Evolutionary conservation across 30 jellyfish, hydroid and myxozoan species (phyloP), one percentile per base, ranked within the genome.

Genomic region (Calvadosia cruxmelitensis): DNA sequence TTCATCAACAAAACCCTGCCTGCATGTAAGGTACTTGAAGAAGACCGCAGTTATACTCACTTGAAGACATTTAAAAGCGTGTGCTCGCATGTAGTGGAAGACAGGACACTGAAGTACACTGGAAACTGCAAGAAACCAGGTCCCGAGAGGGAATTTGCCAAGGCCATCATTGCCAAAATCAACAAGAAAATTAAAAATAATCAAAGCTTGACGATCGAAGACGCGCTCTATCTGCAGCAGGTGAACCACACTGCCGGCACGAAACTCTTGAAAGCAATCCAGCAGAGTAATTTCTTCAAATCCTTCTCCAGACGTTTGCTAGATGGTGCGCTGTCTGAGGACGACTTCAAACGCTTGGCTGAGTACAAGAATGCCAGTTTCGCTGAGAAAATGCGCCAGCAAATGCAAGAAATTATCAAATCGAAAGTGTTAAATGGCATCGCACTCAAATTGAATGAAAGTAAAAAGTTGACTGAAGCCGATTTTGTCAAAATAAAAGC

Each of bases 1-100:
- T 49, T 35, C 42, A 63, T 69, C 1, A 57, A 52, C 5, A 81
- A 75, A 66, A 75, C 94, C 0, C 52, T 80, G 28, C 94, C 92
- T 1, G 52, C 51, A 26, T 87, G 97, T 51, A 74, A 52, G 12
- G 79, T 49, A 49, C 69, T 34, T 20, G 13, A 29, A 12, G 84
- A 74, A 30, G 76, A 74, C 26, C 75, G 88, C 31, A 26, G 83
- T 23, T 87, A 87, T 35, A 48, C 85, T 12, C 70, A 52, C 66
- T 52, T 62, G 29, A 82, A 76, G 52, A 68, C 53, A 53, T 34
- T 35, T 24, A 36, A 78, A 33, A 34, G 72, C 20, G 52, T 64
- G n/a, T 87, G 97, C 72, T 87, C 97, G 13, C 97, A 81, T 66
- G 25, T 68, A 23, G 97, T 76, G 26, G 80, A 70, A 52, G 97